Base-by-base conservation (phyloP, 2,797 vertebrate species). In the Anisognathus igniventris region DNA sequence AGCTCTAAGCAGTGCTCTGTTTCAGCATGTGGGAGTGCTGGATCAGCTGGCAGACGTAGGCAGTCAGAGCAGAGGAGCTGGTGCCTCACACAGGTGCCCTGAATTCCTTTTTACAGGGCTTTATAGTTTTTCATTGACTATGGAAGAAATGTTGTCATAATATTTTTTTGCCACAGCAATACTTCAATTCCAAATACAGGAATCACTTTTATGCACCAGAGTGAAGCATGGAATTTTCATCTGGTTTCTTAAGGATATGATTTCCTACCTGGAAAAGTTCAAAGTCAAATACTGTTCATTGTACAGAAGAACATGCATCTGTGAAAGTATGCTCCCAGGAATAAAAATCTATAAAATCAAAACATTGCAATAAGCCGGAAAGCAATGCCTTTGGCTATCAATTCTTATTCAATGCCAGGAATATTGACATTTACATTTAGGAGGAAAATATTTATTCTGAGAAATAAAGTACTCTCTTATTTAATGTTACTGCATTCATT, bases 341-440 rank as follows among this genome's bases (percentile, higher is more conserved):
- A 64, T 58, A 85, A 93, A 92, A 87, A 82, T 48, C 51, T 50
- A 30, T 65, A 78, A 92, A 84, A 87, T 31, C 74, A 76, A 87
- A 89, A 56, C n/a, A 76, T 8, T 64, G 56, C 48, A 89, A 64
- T 14, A 70, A 86, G 35, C 7, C 70, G 70, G 50, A 68, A 84
- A 76, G 25, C 0, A 3, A 58, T 48, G 35, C 9, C 58, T 24
- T 73, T 66, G 24, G 24, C 20, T 79, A 60, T 40, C 53, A 79
- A 39, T 39, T 73, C 48, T 74, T 85, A 80, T 27, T 86, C 33
- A 73, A 33, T 1, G 0, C 14, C 7, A 3, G 42, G 60, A 88
- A 84, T 87, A 87, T 10, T 37, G 71, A 65, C 30, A 35, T 30
- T 27, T n/a, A 47, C 44, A 85, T 76, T 80, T 30, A 70, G 28